Evolutionary conservation across 2,888 invertebrate species (phyloP).

Genomic region (Chrysolina americana): DNA sequence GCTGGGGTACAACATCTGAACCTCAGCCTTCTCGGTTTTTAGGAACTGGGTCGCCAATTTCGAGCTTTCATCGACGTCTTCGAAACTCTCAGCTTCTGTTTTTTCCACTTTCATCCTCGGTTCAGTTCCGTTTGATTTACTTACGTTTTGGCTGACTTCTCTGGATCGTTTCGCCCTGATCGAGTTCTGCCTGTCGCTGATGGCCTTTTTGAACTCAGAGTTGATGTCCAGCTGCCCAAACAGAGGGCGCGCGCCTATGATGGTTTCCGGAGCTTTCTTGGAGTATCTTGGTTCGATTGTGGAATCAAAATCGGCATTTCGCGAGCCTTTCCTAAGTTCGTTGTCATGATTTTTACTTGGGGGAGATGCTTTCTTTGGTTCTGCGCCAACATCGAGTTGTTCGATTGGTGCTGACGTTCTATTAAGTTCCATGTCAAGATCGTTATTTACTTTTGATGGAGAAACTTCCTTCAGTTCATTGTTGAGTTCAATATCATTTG

Average conservation of each 20-base stretch:
- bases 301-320: conserved; percentile 48
- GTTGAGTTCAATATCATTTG: not conserved
- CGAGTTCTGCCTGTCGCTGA: conserved; percentile 62
- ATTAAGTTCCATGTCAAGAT: not conserved
- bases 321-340: not conserved
- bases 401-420: not conserved
- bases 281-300: conserved; percentile 57
- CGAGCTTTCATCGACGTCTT: conserved; percentile 51
- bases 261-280: conserved; percentile 66
- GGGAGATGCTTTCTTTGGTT: not conserved
- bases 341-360: not conserved
- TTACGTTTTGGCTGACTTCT: conserved; percentile 51
- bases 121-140: conserved; percentile 49
- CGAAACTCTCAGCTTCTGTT: conserved; percentile 50
- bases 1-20: conserved; percentile 60
- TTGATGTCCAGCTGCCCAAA: conserved; percentile 68
- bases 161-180: conserved; percentile 58
- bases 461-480: conserved; percentile 18
- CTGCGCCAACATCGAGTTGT: not conserved
- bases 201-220: conserved; percentile 67
- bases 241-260: conserved; percentile 67
- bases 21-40: conserved; percentile 60
- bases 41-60: conserved; percentile 57
- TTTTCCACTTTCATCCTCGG: conserved; percentile 58
- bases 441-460: not conserved